Evolutionary conservation across 2,888 invertebrate species (phyloP).

Genomic region (Cataglyphis albicans): DNA sequence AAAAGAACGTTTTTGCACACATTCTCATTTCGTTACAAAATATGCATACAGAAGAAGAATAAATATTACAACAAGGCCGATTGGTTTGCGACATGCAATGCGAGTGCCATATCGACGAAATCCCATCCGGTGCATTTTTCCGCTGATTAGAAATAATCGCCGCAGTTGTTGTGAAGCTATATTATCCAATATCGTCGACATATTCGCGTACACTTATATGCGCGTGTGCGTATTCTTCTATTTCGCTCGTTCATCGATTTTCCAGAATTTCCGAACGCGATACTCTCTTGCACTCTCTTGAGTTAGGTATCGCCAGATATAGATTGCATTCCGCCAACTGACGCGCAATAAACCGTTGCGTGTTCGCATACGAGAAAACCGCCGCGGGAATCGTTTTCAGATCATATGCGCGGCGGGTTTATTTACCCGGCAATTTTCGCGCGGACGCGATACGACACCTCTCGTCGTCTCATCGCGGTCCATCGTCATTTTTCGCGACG

Average conservation of each 20-base stretch:
- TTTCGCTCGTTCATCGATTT: slow-evolving; percentile 25
- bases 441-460: neutral
- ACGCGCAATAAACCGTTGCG: slow-evolving; percentile 8
- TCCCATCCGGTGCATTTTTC: slow-evolving; percentile 11
- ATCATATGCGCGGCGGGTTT: slow-evolving; percentile 32
- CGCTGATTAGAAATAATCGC: neutral
- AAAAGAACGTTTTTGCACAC: neutral
- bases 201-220: neutral
- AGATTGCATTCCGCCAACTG: slow-evolving; percentile 43
- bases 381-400: slow-evolving; percentile 50
- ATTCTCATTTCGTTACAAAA: neutral
- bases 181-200: neutral
- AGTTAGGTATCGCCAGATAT: slow-evolving; percentile 17
- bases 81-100: slow-evolving; percentile 1
- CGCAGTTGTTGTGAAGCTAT: neutral
- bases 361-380: slow-evolving; percentile 45
- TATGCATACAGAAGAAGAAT: neutral
- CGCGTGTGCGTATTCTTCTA: neutral
- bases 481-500: neutral
- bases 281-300: slow-evolving; percentile 30
- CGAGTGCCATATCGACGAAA: neutral
- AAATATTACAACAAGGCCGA: neutral
- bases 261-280: slow-evolving; percentile 44
- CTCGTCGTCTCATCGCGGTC: neutral
- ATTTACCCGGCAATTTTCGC: slow-evolving; percentile 16